A percentile compares a stretch with the other conserved stretches of the same genome.
phyloP scores from a whole-genome alignment of 2,888 invertebrate species.

The Lepas anatifera region DNA sequence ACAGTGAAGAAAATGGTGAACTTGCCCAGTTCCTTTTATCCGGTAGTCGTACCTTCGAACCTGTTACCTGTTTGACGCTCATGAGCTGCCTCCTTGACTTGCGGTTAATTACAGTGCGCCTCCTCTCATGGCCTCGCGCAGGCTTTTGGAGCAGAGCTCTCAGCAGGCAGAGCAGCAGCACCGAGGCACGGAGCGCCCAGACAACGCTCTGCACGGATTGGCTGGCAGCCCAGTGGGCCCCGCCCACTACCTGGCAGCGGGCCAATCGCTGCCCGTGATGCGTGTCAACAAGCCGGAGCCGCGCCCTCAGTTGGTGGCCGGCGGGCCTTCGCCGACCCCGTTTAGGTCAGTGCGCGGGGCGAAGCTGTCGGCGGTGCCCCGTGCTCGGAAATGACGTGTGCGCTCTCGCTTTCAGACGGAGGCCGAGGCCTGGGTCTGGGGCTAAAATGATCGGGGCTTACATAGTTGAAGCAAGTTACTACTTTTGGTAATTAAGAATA shows the following conservation, averaged over 20 bases:
- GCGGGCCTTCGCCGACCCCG: background rate
- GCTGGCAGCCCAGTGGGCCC: background rate
- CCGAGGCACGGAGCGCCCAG: background rate
- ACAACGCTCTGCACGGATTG: background rate
- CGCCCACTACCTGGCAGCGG: background rate
- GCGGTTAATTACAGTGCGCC: background rate
- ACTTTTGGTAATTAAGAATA: too few species aligned
- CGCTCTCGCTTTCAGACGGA: too few species aligned
- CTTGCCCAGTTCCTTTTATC: too few species aligned
- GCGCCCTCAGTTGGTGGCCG: background rate
- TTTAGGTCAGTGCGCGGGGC: background rate
- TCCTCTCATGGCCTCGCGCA: background rate
- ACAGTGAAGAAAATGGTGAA: too few species aligned
- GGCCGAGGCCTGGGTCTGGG: too few species aligned
- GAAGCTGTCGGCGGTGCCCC: slow-evolving; percentile 28
- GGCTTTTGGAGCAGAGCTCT: background rate
- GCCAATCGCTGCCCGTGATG: background rate
- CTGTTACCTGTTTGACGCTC: too few species aligned
- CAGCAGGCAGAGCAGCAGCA: background rate
- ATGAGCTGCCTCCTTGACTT: background rate
- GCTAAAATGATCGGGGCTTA: too few species aligned
- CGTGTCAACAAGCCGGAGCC: background rate
- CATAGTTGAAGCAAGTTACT: too few species aligned
- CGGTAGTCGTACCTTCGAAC: too few species aligned
- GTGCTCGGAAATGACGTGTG: too few species aligned